Evolutionary conservation across 2,797 vertebrate genomes (phyloP), one percentile per base, ranked within the genome.

Genomic region (Propithecus deckenii): DNA sequence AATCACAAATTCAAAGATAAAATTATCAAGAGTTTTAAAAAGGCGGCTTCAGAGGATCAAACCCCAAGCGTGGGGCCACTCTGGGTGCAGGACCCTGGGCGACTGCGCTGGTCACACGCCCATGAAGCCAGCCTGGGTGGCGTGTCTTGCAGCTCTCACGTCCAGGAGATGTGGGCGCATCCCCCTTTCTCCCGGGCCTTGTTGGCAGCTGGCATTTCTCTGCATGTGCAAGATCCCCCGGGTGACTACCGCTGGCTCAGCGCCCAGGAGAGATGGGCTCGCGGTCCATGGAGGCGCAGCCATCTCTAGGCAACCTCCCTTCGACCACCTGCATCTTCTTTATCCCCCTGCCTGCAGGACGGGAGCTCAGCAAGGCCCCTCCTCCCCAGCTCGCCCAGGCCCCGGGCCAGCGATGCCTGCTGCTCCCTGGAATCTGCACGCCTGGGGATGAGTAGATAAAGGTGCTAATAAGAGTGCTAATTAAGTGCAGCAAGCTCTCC

Each of bases 401-500:
- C 67, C 7, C 4, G 57, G 10, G 1, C 3, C 57, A 15, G 0
- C 1, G 43, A 11, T 46, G 75, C 25, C 74, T 12, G 65, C 35
- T 48, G 55, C 86, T 3, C 46, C 0, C 0, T 22, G 0, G 1
- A 2, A 0, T 38, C 74, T 61, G 87, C 20, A 0, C 22, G 28
- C 15, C 0, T 11, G 6, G 89, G 86, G 93, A 52, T 74, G 71
- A 91, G 83, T 1, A 65, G 96, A 69, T 57, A 46, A 95, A 97
- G 96, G 95, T 23, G 79, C 94, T 97, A 97, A 97, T 89, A n/a
- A 96, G 98, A 92, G 95, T 76, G 14, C 75, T 98, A 96, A 98
- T 98, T 96, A 98, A 97, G 61, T 46, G 85, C 89, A 41, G 96
- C 22, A 0, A n/a, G 96, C 96, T 92, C 89, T 30, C 12, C 32